phyloP scores from a whole-genome alignment of 2,888 invertebrate species.

The Callinectes sapidus region DNA sequence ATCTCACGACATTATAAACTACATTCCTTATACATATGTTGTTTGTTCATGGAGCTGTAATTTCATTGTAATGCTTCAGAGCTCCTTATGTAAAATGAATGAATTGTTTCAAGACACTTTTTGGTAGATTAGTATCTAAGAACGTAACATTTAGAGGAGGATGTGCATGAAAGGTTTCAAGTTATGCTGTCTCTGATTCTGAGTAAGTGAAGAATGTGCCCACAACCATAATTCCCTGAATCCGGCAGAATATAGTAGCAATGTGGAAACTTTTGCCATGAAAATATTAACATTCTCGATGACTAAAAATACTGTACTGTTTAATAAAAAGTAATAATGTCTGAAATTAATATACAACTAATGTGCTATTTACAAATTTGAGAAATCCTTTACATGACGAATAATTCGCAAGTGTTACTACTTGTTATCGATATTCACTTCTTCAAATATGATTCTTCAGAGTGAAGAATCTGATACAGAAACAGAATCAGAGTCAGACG shows the following conservation, averaged over 20 bases:
- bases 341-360: background rate
- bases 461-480: background rate
- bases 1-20: background rate
- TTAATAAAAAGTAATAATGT: background rate
- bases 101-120: background rate
- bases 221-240: background rate
- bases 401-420: background rate
- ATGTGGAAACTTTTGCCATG: background rate
- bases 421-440: background rate
- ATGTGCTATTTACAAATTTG: background rate
- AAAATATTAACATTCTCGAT: background rate
- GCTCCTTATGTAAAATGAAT: background rate
- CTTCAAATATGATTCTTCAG: constrained; percentile 32
- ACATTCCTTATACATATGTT: background rate
- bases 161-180: background rate
- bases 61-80: background rate
- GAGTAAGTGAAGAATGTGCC: background rate
- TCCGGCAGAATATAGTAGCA: background rate
- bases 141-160: background rate
- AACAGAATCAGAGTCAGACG: background rate
- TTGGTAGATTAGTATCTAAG: background rate
- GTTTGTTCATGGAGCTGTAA: background rate
- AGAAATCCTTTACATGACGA: background rate
- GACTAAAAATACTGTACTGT: background rate
- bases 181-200: background rate